Base-by-base conservation (phyloP, 2,797 vertebrate species). In the Acanthurus tractus region DNA sequence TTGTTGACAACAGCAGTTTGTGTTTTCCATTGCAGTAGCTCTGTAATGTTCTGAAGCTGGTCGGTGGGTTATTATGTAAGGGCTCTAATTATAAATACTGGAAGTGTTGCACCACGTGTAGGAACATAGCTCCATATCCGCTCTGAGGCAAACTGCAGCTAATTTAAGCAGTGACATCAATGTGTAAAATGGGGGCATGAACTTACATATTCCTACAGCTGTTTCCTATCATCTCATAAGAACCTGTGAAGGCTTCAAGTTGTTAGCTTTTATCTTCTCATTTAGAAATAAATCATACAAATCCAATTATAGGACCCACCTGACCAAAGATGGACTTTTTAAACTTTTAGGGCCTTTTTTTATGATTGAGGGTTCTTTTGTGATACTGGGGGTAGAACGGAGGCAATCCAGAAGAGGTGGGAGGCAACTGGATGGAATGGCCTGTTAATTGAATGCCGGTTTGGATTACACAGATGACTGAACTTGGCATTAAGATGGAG, bases 361-460 rank as follows among this genome's bases (percentile, higher is more conserved):
- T 12, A 44, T 59, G n/a, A 59, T 8, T 6, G 23, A 59, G 62
- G 63, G 73, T 68, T 34, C 53, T 49, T 75, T 64, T 34, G 29
- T 34, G 29, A 34, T 66, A 11, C 11, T n/a, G 6, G 20, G 56
- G 56, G 58, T 46, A 2, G 4, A 48, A 25, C 3, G 36, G 66
- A 25, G 55, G 59, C 20, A 48, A 36, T 50, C 12, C 62, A 20
- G 3, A 34, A 44, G 81, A 49, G 74, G 54, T 36, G 52, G 72
- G 45, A 76, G 68, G 70, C 65, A n/a, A 72, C 54, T 64, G 64
- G 70, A 58, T 15, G 65, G 87, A 90, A 86, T 70, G 57, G 64
- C 58, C 73, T 68, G 89, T 82, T 95, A 93, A 95, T 93, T 92
- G 90, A 93, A 92, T 93, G 94, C 79, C 92, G 52, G 74, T 90